These are phyloP conservation scores for Carcina quercana DNA, from an alignment of 2,888 invertebrate species.

Conservation along the genomic window DNA sequence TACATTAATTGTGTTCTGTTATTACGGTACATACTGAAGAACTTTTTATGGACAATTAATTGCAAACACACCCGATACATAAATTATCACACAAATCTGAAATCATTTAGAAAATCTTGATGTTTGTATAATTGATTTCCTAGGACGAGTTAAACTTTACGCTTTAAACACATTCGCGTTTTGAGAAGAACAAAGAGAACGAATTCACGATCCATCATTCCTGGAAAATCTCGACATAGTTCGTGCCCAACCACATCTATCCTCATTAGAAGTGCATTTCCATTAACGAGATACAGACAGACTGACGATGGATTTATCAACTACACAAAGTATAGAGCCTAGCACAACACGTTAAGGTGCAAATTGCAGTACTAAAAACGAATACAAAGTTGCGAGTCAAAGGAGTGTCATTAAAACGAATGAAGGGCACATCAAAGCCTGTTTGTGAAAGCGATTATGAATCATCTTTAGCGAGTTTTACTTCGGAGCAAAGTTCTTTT, in stretches of 20 bases:
- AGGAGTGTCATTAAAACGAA: constrained; percentile 31
- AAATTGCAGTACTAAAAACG: constrained; percentile 3
- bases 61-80: no score
- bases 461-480: constrained; percentile 17
- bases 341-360: constrained; percentile 2
- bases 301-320: constrained; percentile 23
- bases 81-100: no score
- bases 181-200: no score
- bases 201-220: neutral
- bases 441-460: constrained; percentile 26
- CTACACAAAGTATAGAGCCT: constrained; percentile 6
- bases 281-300: constrained; percentile 22
- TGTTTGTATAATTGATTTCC: no score
- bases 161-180: no score
- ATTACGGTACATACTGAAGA: no score
- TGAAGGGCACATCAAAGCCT: constrained; percentile 38
- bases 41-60: no score
- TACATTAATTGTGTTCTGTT: no score
- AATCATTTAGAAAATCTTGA: no score
- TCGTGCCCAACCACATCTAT: constrained; percentile 18
- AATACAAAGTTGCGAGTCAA: constrained; percentile 35
- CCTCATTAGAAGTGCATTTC: constrained; percentile 33
- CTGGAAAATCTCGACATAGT: constrained; percentile 1
- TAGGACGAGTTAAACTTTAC: no score
- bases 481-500: neutral